phyloP scores from a whole-genome alignment of 2,888 invertebrate species.

The Machimus atricapillus region DNA sequence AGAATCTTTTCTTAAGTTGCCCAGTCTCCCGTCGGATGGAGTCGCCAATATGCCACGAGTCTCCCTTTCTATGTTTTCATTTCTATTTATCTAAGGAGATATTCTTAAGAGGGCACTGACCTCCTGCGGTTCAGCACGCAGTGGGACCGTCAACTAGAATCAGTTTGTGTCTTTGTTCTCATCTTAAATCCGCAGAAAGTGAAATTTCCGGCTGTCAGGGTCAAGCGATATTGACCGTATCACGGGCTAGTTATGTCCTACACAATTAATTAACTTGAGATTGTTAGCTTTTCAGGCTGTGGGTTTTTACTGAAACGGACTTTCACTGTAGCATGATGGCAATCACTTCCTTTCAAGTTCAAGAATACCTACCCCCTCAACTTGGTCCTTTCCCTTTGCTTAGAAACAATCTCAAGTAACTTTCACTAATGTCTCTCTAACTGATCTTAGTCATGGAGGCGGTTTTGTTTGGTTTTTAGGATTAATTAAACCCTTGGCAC shows the following conservation, averaged over 20 bases:
- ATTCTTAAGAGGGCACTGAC: not conserved
- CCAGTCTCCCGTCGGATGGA: not conserved
- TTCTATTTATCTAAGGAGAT: not conserved
- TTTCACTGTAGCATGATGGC: not conserved
- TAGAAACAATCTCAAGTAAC: not conserved
- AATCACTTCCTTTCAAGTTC: slow-evolving; percentile 6
- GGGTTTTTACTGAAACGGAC: not conserved
- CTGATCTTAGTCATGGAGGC: not conserved
- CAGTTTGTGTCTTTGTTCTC: not conserved
- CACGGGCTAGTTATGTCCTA: not conserved
- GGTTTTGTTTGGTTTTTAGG: not conserved
- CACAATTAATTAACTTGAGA: not conserved
- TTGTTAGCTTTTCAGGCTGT: not conserved
- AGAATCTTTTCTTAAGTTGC: not conserved
- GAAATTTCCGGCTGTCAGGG: slow-evolving; percentile 10
- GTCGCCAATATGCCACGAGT: not conserved
- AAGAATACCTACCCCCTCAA: not conserved
- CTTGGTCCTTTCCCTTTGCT: not conserved
- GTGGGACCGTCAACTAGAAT: not conserved
- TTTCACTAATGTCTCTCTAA: not conserved
- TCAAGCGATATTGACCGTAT: not conserved
- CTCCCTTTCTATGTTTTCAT: not conserved
- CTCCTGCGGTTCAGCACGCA: not conserved
- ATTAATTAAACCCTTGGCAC: not conserved
- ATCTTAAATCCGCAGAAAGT: not conserved